A percentile compares a stretch with the other conserved stretches of the same genome.
These are phyloP conservation scores for Indicator indicator DNA, from an alignment of 2,113 vertebrate genomes.

Conservation along the genomic window DNA sequence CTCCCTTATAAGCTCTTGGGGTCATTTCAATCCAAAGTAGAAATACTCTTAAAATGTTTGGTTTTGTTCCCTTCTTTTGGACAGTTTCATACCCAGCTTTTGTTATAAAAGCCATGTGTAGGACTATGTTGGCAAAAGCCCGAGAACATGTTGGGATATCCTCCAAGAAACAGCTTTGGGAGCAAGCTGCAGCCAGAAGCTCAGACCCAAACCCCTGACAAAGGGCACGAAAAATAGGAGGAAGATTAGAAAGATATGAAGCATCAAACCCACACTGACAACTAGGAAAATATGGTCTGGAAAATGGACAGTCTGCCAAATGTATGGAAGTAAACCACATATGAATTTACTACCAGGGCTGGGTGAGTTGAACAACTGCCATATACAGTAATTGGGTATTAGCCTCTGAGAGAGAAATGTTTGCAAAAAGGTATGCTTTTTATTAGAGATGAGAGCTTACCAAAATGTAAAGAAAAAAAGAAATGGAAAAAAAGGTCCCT, in stretches of 20 bases:
- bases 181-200: not conserved
- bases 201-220: not conserved
- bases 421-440: not conserved
- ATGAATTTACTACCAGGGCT: not conserved
- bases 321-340: not conserved
- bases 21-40: not conserved
- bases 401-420: not conserved
- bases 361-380: not conserved
- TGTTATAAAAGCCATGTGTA: not conserved
- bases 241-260: constrained; percentile 8
- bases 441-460: not conserved
- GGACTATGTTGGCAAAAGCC: not conserved
- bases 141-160: not conserved
- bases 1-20: not conserved
- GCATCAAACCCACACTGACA: not conserved
- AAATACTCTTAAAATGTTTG: not conserved
- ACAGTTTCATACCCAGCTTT: not conserved
- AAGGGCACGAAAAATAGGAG: not conserved
- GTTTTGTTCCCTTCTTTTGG: not conserved
- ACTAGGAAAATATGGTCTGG: constrained; percentile 26
- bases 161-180: constrained; percentile 11
- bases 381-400: not conserved
- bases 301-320: constrained; percentile 24
- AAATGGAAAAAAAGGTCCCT: not conserved
- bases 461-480: not conserved